A percentile compares a stretch with the other conserved stretches of the same genome.
These are phyloP conservation scores for Chelonus formosanus DNA, from an alignment of 2,888 invertebrate species.

Conservation along the genomic window DNA sequence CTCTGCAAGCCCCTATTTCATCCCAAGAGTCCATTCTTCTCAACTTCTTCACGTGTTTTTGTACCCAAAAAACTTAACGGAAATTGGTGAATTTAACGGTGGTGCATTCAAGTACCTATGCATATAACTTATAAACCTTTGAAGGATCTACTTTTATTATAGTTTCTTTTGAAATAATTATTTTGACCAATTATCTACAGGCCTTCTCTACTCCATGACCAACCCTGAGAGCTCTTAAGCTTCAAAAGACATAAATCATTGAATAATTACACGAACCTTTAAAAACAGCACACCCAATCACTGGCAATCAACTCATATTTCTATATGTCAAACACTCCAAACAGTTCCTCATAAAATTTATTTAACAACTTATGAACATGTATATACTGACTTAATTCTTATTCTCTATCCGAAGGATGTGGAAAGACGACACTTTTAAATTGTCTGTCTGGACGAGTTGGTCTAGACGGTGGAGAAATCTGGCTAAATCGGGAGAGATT, in stretches of 20 bases:
- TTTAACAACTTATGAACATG: neutral
- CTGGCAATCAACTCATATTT: too few relatives aligned
- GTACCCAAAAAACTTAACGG: too few relatives aligned
- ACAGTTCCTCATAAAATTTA: too few relatives aligned
- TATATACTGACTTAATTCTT: constrained; percentile 11
- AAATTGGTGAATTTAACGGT: too few relatives aligned
- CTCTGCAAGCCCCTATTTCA: neutral
- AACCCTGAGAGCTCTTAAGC: too few relatives aligned
- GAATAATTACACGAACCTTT: too few relatives aligned
- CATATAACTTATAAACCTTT: neutral
- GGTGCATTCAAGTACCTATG: too few relatives aligned
- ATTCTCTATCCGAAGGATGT: constrained; percentile 64
- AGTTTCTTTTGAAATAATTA: neutral
- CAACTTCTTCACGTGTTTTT: too few relatives aligned
- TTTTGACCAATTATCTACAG: neutral
- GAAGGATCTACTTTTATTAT: neutral
- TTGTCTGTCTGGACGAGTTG: constrained; percentile 76
- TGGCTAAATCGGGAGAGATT: constrained; percentile 73
- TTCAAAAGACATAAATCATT: too few relatives aligned
- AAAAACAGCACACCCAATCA: too few relatives aligned
- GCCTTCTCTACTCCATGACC: neutral
- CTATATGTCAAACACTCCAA: too few relatives aligned
- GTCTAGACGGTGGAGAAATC: constrained; percentile 74
- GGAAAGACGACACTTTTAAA: constrained; percentile 84
- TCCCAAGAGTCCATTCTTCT: constrained; percentile 3